phyloP scores from a whole-genome alignment of 92 coral and sea anemone genomes.

The Zoanthus solanderi region DNA sequence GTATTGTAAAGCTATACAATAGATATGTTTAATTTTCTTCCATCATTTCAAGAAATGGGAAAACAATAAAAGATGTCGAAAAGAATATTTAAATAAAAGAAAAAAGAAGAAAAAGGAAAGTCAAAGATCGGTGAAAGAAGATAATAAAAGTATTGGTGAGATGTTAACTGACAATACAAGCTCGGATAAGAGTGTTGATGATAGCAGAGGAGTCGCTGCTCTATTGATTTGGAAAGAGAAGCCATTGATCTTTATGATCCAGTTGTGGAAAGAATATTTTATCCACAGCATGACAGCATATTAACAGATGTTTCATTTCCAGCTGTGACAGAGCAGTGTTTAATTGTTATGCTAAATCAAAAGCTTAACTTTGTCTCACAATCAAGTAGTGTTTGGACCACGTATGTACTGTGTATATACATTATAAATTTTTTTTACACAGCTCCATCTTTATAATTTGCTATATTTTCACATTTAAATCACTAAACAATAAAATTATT shows the following conservation, averaged over 20 bases:
- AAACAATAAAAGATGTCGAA: conserved; percentile 15
- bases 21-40: neutral
- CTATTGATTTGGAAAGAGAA: conserved; percentile 8
- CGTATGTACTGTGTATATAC: neutral
- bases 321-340: conserved; percentile 10
- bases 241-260: conserved; percentile 28
- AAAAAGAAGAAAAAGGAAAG: conserved; percentile 29
- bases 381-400: conserved; percentile 22
- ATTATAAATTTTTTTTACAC: neutral
- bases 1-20: too few species aligned
- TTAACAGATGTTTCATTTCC: conserved; percentile 22
- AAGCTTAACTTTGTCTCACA: neutral
- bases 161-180: conserved; percentile 15
- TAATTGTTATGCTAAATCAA: conserved; percentile 11
- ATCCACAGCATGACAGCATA: conserved; percentile 8
- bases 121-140: conserved; percentile 9
- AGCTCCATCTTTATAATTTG: neutral
- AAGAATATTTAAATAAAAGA: conserved; percentile 14
- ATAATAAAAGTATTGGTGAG: neutral
- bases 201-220: conserved; percentile 15
- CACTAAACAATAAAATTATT: neutral
- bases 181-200: conserved; percentile 21
- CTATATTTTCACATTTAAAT: neutral
- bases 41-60: conserved; percentile 20
- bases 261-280: conserved; percentile 22